These are phyloP conservation scores for Ia io DNA, from an alignment of 2,113 vertebrate species.

Conservation along the genomic window DNA sequence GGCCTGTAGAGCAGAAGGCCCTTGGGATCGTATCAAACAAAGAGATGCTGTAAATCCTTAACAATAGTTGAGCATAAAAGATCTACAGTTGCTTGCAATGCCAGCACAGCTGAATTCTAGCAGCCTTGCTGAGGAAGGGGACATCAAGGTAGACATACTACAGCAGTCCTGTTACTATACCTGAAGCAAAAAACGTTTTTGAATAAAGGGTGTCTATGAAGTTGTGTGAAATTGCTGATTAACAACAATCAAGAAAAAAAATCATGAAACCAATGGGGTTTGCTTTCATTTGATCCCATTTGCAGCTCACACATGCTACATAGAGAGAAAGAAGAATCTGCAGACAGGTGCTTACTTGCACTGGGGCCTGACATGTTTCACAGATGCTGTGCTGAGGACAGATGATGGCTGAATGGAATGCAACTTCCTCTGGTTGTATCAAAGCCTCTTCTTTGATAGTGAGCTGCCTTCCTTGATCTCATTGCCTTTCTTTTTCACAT, in stretches of 20 bases:
- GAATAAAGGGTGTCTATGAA: not conserved
- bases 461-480: not conserved
- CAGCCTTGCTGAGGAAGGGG: not conserved
- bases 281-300: not conserved
- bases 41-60: conserved; percentile 33
- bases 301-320: not conserved
- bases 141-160: not conserved
- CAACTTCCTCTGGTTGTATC: not conserved
- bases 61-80: conserved; percentile 33
- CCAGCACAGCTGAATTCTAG: not conserved
- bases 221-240: not conserved
- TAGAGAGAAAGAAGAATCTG: not conserved
- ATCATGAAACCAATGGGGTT: not conserved
- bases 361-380: not conserved
- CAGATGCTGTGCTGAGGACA: not conserved
- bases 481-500: not conserved
- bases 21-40: not conserved
- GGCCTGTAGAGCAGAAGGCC: not conserved
- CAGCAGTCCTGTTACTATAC: conserved; percentile 26
- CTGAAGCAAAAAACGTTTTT: not conserved
- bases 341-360: not conserved
- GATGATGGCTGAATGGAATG: not conserved
- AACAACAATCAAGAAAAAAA: not conserved
- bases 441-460: conserved; percentile 21
- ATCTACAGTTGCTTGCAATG: not conserved